phyloP scores from a whole-genome alignment of 2,797 vertebrate species.

The Pangasius mekongensis region DNA sequence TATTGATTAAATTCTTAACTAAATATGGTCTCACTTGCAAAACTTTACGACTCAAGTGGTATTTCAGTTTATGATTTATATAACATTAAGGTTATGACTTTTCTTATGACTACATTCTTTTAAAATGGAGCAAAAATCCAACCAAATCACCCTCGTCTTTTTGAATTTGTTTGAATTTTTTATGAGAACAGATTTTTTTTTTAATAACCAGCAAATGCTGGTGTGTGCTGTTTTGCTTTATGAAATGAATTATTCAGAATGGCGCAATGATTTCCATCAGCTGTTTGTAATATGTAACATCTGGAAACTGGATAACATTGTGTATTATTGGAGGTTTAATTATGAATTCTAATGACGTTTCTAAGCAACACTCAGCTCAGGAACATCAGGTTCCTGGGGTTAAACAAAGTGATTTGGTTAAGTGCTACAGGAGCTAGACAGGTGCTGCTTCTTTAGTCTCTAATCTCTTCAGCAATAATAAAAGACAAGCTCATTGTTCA shows the following conservation, averaged over 20 bases:
- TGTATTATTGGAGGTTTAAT: background rate
- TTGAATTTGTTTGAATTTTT: background rate
- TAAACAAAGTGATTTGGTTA: background rate
- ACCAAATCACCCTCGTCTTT: background rate
- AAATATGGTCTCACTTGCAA: background rate
- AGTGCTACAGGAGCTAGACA: background rate
- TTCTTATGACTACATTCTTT: background rate
- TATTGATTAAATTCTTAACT: background rate
- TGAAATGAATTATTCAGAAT: background rate
- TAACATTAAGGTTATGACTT: background rate
- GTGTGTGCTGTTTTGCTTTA: background rate
- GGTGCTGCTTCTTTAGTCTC: constrained; percentile 2
- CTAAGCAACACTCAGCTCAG: background rate
- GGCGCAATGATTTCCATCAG: background rate
- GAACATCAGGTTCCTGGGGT: background rate
- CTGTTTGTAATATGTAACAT: background rate
- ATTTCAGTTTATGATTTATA: background rate
- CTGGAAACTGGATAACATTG: background rate
- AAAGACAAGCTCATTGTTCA: background rate
- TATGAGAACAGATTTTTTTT: background rate
- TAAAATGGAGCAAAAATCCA: background rate
- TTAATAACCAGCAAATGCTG: background rate
- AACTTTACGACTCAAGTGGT: background rate
- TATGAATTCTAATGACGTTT: background rate
- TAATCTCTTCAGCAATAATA: constrained; percentile 21